These are phyloP conservation scores for Dryobates pubescens DNA, from an alignment of 2,797 vertebrate genomes.

Conservation along the genomic window DNA sequence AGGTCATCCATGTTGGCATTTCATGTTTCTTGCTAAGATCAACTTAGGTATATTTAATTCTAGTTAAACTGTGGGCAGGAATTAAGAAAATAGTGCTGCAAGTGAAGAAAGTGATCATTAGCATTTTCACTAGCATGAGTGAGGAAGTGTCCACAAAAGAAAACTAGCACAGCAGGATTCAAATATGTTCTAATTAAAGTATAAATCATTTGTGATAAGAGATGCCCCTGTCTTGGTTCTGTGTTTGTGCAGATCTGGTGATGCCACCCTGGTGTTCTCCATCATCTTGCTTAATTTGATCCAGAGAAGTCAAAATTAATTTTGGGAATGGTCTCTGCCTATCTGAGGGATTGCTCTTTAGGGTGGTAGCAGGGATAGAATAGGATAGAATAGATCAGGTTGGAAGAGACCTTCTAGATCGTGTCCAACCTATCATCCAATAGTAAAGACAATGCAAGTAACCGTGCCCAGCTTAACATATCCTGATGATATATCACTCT, in stretches of 20 bases:
- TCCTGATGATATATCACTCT: rapidly evolving
- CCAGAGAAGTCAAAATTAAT: not conserved
- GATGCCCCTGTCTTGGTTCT: not conserved
- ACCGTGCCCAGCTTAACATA: not conserved
- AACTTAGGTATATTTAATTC: not conserved
- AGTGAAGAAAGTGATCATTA: not conserved
- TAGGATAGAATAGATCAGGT: no score
- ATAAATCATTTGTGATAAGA: not conserved
- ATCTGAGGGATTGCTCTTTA: not conserved
- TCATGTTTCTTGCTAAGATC: not conserved
- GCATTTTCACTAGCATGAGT: not conserved
- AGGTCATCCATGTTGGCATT: not conserved
- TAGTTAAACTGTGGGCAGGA: not conserved
- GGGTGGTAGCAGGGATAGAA: not conserved
- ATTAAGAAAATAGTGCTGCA: not conserved
- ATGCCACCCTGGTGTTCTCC: not conserved
- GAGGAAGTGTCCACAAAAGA: not conserved
- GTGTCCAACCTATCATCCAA: no score
- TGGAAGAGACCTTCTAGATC: no score
- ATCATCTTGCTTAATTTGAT: not conserved
- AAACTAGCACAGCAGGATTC: not conserved
- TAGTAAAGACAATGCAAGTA: not conserved
- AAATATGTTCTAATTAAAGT: not conserved
- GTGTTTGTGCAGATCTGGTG: not conserved
- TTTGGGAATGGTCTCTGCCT: not conserved